Percentiles rank a stretch among this genome's conserved stretches.
Conservation (phyloP, 2,797 vertebrate genomes). For the Nannoperca obscura region DNA sequence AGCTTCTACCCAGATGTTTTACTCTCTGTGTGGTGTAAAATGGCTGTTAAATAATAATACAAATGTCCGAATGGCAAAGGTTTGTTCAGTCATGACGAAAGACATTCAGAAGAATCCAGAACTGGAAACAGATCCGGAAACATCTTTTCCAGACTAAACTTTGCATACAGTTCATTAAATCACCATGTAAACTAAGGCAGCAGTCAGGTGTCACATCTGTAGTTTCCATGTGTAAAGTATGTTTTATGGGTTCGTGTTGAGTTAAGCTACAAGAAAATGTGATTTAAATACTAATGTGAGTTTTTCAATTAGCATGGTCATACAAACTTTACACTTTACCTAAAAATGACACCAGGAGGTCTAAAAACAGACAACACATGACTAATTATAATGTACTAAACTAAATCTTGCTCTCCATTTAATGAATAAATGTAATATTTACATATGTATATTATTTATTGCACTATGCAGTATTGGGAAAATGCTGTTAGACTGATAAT, state of each 20-base stretch:
- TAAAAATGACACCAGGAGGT: neutral
- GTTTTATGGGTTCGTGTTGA: neutral
- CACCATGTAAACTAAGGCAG: too few species aligned
- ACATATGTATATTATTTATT: too few species aligned
- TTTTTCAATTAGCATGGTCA: neutral
- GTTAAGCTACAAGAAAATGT: neutral
- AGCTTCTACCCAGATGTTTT: slow-evolving; percentile 35
- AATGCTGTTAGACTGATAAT: neutral
- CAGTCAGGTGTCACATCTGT: too few species aligned
- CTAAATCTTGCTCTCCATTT: neutral
- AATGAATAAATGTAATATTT: neutral
- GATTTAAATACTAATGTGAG: neutral
- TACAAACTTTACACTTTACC: too few species aligned
- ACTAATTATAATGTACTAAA: too few species aligned
- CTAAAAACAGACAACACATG: too few species aligned
- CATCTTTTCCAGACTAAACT: neutral
- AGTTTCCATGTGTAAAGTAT: neutral
- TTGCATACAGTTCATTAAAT: neutral
- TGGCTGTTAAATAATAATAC: neutral
- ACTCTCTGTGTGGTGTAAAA: slow-evolving; percentile 8
- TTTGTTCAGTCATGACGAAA: neutral
- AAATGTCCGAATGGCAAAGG: neutral
- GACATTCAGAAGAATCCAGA: neutral
- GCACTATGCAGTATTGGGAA: neutral
- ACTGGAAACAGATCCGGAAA: neutral